Evolutionary conservation across 2,888 invertebrate species (phyloP).

Genomic region (Cylloceria caligata): DNA sequence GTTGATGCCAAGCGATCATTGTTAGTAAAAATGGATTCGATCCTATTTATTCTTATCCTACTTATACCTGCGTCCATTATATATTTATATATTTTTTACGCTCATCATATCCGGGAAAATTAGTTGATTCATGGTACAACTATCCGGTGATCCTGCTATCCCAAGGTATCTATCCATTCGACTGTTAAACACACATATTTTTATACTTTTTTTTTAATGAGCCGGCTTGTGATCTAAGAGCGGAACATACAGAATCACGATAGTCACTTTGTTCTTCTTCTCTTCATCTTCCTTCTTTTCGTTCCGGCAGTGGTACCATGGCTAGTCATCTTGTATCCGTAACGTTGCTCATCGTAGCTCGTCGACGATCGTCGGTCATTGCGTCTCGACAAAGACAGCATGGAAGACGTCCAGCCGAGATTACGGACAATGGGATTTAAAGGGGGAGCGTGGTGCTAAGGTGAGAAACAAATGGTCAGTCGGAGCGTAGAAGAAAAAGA

Average conservation of each 20-base stretch:
- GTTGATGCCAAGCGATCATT: too few species aligned
- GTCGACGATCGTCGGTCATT: conserved; percentile 42
- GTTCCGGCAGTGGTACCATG: conserved; percentile 47
- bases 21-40: too few species aligned
- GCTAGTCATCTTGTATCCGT: conserved; percentile 9
- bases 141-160: conserved; percentile 4
- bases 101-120: conserved; percentile 17
- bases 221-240: conserved; percentile 34
- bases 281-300: not conserved
- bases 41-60: not conserved
- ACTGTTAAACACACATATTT: not conserved
- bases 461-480: conserved; percentile 26
- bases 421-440: conserved; percentile 47
- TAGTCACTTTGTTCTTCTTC: conserved; percentile 21
- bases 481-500: conserved; percentile 19
- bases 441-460: conserved; percentile 34
- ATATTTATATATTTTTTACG: conserved; percentile 11
- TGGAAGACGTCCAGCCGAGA: not conserved
- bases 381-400: conserved; percentile 20
- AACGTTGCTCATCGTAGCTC: not conserved
- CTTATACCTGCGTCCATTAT: not conserved
- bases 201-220: conserved; percentile 7
- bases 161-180: not conserved
- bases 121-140: conserved; percentile 11
- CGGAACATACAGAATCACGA: conserved; percentile 10